Conservation (phyloP, 2,113 vertebrate genomes). For the Prochilodus magdalenae region DNA sequence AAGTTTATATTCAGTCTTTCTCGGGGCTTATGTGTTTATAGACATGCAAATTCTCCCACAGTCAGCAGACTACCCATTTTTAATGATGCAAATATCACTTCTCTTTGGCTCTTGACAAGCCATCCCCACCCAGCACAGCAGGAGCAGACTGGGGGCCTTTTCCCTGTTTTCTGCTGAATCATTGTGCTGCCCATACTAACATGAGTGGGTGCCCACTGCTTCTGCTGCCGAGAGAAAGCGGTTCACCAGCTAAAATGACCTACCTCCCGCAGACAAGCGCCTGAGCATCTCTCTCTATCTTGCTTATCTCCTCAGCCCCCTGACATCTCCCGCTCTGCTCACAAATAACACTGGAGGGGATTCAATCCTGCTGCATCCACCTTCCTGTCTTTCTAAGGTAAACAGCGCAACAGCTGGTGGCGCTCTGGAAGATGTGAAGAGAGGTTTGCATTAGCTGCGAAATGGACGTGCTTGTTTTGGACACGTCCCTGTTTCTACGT, state of each 20-base stretch:
- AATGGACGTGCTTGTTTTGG: neutral
- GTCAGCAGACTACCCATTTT: neutral
- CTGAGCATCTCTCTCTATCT: conserved; percentile 14
- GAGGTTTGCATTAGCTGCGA: neutral
- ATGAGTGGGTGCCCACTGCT: neutral
- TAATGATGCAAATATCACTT: conserved; percentile 3
- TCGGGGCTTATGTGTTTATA: neutral
- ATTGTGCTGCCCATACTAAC: conserved; percentile 18
- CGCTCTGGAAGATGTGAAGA: neutral
- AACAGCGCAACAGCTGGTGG: neutral
- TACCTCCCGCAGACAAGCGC: conserved; percentile 36
- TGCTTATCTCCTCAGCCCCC: neutral
- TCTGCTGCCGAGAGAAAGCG: conserved; percentile 42
- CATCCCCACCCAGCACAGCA: conserved; percentile 3
- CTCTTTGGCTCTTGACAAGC: neutral
- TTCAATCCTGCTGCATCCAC: neutral
- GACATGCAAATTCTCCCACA: neutral
- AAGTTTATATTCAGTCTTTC: neutral
- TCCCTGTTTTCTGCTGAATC: conserved; percentile 52
- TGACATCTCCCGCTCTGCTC: neutral
- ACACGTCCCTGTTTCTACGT: neutral
- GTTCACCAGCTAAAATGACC: conserved; percentile 52
- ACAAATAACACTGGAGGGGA: conserved; percentile 26
- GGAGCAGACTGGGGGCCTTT: neutral
- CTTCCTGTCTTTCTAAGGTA: neutral